Conservation (phyloP, 2,888 invertebrate genomes). For the Heliconius erato region DNA sequence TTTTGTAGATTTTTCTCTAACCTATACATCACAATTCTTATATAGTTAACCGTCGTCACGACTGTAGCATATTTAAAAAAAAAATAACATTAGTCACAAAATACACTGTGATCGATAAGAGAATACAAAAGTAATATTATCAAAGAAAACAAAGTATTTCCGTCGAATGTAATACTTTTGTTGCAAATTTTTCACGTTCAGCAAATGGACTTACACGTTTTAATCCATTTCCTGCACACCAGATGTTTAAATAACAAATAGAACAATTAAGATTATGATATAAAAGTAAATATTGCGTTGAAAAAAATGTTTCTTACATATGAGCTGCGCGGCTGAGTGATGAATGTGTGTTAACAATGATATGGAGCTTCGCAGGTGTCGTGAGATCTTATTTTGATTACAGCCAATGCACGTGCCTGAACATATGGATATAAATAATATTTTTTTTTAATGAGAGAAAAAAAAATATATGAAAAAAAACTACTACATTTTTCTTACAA, state of each 20-base stretch:
- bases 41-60: constrained; percentile 1
- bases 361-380: constrained; percentile 72
- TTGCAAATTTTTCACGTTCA: constrained; percentile 69
- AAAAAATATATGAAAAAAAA: constrained; percentile 2
- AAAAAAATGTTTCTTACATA: constrained; percentile 50
- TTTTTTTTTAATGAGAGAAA: constrained; percentile 27
- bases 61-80: constrained; percentile 37
- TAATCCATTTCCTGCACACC: constrained; percentile 59
- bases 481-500: not conserved
- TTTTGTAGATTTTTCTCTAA: not conserved
- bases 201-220: constrained; percentile 62
- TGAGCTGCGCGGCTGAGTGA: constrained; percentile 64
- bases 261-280: constrained; percentile 61
- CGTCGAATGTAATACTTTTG: constrained; percentile 62
- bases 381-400: constrained; percentile 66
- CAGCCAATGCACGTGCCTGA: constrained; percentile 60
- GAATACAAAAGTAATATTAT: constrained; percentile 58
- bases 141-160: constrained; percentile 56
- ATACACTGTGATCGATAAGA: constrained; percentile 41
- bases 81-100: constrained; percentile 47
- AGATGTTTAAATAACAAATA: constrained; percentile 68
- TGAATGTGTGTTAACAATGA: constrained; percentile 76
- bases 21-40: not conserved
- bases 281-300: constrained; percentile 52
- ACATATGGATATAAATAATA: constrained; percentile 54